Conservation (phyloP, 2,797 vertebrate species). For the Yasuhikotakia modesta region DNA sequence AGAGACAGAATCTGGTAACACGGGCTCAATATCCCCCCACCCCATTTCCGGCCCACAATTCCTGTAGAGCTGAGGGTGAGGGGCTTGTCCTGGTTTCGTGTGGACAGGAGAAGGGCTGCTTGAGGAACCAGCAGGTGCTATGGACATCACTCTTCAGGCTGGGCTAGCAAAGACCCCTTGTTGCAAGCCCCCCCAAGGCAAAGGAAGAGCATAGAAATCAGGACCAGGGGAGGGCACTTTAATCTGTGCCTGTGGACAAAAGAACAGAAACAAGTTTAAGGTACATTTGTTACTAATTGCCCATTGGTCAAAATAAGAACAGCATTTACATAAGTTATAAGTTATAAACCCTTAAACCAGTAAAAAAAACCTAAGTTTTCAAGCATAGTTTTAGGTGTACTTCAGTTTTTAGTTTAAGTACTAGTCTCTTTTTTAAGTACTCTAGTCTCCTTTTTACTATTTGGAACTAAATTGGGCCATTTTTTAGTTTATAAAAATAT, state of each 20-base stretch:
- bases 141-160: slow-evolving; percentile 85
- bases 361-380: no score
- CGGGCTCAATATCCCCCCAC: slow-evolving; percentile 74
- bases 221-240: slow-evolving; percentile 82
- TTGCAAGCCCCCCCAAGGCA: slow-evolving; percentile 82
- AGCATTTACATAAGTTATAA: not conserved
- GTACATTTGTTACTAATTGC: slow-evolving; percentile 24
- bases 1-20: slow-evolving; percentile 81
- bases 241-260: slow-evolving; percentile 76
- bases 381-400: no score
- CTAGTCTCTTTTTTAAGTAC: no score
- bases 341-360: no score
- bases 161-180: slow-evolving; percentile 78
- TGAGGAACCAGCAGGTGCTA: slow-evolving; percentile 85
- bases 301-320: not conserved
- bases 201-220: slow-evolving; percentile 87
- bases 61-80: slow-evolving; percentile 82
- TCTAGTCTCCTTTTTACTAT: no score
- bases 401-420: no score
- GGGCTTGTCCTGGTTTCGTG: slow-evolving; percentile 81
- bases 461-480: no score
- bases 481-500: no score
- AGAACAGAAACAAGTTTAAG: slow-evolving; percentile 56
- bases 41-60: slow-evolving; percentile 72
- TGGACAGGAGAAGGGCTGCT: slow-evolving; percentile 82